A percentile compares a stretch with the other conserved stretches of the same genome.
Evolutionary conservation across 2,888 invertebrate species (phyloP).

Genomic region (Brachynemurus nebulosus): DNA sequence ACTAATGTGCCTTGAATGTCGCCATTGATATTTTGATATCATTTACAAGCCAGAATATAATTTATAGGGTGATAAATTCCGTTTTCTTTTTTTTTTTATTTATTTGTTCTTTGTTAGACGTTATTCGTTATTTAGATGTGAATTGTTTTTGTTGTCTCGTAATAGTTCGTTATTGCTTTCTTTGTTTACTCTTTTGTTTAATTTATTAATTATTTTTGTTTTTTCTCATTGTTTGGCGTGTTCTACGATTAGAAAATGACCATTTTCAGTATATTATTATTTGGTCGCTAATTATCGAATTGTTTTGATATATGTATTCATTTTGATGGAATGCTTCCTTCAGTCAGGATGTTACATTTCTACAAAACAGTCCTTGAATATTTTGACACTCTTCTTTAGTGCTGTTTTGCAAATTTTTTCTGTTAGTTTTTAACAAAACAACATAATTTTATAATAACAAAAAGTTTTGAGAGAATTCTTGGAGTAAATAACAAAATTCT

Average conservation of each 20-base stretch:
- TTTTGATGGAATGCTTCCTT: too few relatives aligned
- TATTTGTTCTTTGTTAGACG: background rate
- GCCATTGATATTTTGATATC: conserved; percentile 1
- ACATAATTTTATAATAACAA: too few relatives aligned
- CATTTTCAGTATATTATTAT: background rate
- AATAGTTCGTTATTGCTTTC: too few relatives aligned
- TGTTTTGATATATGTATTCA: too few relatives aligned
- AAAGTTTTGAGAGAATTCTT: too few relatives aligned
- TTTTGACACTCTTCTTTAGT: background rate
- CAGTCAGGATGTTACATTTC: too few relatives aligned
- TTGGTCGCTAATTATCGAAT: background rate
- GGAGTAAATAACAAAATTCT: too few relatives aligned
- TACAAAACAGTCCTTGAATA: background rate
- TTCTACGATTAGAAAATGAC: background rate
- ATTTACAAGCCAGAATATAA: background rate
- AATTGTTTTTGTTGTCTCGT: too few relatives aligned
- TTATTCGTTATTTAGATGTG: background rate
- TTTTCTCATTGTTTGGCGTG: too few relatives aligned
- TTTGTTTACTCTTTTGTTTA: too few relatives aligned
- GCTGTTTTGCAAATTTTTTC: background rate
- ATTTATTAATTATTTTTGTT: too few relatives aligned
- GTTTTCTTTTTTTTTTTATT: background rate
- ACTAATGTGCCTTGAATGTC: conserved; percentile 2
- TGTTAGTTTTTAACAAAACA: background rate
- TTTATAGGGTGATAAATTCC: conserved; percentile 1